A percentile compares a stretch with the other conserved stretches of the same genome.
Evolutionary conservation across 2,888 invertebrate species (phyloP).

Genomic region (Meta bourneti): DNA sequence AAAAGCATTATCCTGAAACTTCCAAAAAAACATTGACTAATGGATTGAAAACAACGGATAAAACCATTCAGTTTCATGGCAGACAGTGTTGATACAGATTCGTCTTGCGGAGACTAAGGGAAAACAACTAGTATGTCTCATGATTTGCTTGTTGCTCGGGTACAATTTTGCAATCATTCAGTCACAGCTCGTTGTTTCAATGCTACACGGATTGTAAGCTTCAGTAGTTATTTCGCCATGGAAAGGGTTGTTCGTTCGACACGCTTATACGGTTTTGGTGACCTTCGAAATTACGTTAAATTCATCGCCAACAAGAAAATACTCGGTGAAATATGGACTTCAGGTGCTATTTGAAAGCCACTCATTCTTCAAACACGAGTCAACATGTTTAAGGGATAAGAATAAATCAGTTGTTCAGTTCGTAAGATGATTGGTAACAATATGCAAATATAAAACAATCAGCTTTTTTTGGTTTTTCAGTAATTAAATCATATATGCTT

Average conservation of each 20-base stretch:
- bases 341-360: slow-evolving; percentile 40
- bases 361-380: slow-evolving; percentile 28
- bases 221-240: slow-evolving; percentile 62
- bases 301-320: slow-evolving; percentile 45
- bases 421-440: not conserved
- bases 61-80: too few relatives aligned
- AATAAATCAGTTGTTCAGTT: not conserved
- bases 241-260: slow-evolving; percentile 65
- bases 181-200: slow-evolving; percentile 55
- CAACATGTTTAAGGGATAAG: not conserved
- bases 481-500: too few relatives aligned
- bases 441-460: not conserved
- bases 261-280: slow-evolving; percentile 55
- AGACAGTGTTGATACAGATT: too few relatives aligned
- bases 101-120: too few relatives aligned
- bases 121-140: too few relatives aligned
- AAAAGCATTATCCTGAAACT: too few relatives aligned
- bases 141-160: not conserved
- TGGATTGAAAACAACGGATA: too few relatives aligned
- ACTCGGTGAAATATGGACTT: slow-evolving; percentile 34
- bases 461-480: not conserved
- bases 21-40: too few relatives aligned
- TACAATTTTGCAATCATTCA: slow-evolving; percentile 53
- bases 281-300: slow-evolving; percentile 70
- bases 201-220: slow-evolving; percentile 56